Conservation (phyloP, 2,888 invertebrate genomes). For the Hirtodrosophila trivittata region DNA sequence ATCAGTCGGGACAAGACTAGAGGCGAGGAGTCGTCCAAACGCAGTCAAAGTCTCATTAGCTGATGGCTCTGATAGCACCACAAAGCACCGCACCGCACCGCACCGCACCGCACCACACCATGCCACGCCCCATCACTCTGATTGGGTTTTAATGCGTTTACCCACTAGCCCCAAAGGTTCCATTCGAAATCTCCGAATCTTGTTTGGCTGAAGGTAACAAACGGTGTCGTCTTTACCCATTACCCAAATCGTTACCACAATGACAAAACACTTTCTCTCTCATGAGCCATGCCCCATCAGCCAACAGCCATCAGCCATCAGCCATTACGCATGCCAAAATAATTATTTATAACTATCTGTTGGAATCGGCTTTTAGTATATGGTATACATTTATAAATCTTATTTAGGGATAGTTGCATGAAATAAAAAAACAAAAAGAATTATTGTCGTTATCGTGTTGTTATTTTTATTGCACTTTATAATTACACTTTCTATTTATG, state of each 20-base stretch:
- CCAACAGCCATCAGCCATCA: not conserved
- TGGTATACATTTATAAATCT: no score
- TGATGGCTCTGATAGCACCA: conserved; percentile 56
- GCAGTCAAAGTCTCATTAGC: conserved; percentile 76
- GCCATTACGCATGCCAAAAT: conserved; percentile 1
- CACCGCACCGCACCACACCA: not conserved
- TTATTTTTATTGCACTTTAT: no score
- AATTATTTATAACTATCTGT: not conserved
- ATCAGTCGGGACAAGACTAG: conserved; percentile 23
- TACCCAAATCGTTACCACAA: conserved; percentile 63
- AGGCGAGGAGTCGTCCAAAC: conserved; percentile 26
- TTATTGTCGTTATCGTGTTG: no score
- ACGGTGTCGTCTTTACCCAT: conserved; percentile 60
- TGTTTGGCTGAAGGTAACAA: conserved; percentile 25
- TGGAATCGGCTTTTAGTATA: not conserved
- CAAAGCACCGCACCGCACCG: conserved; percentile 1
- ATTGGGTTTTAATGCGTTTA: conserved; percentile 75
- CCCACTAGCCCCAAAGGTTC: conserved; percentile 41
- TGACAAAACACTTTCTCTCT: conserved; percentile 71
- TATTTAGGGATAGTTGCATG: no score
- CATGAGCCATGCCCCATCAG: not conserved
- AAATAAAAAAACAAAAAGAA: no score
- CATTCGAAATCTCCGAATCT: conserved; percentile 7
- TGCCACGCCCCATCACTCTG: conserved; percentile 49
- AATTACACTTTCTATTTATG: no score